phyloP scores from a whole-genome alignment of 1,140 invertebrate genomes.

The Drosophila ambigua region DNA sequence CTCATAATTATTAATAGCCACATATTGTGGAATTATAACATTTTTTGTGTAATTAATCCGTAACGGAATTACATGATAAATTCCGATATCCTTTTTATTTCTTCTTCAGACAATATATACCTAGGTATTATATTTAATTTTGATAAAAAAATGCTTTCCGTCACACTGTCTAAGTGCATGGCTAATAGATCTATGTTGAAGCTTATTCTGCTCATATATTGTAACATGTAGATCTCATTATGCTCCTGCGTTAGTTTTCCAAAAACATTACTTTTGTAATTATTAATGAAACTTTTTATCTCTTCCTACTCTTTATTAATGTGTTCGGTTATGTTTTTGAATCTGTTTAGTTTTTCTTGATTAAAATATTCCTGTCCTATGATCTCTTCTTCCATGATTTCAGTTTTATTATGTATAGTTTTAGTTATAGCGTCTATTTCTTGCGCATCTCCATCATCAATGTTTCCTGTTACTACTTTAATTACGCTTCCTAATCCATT shows the following conservation, averaged over 20 bases:
- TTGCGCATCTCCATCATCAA: conserved; percentile 2
- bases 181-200: conserved; percentile 14
- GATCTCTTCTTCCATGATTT: conserved; percentile 3
- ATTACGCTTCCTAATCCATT: conserved; percentile 6
- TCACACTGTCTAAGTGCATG: conserved; percentile 22
- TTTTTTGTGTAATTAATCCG: neutral
- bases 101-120: conserved; percentile 12
- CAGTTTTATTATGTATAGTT: neutral
- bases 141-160: conserved; percentile 21
- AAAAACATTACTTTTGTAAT: conserved; percentile 12
- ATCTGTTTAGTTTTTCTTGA: conserved; percentile 3
- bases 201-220: conserved; percentile 21
- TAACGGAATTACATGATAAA: conserved; percentile 4
- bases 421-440: conserved; percentile 3
- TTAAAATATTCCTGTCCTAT: neutral
- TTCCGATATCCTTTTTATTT: conserved; percentile 1
- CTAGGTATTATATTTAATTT: conserved; percentile 13
- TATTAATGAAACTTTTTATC: conserved; percentile 15
- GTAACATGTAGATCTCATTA: conserved; percentile 19
- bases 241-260: conserved; percentile 11
- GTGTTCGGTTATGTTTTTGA: conserved; percentile 16
- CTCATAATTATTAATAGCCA: neutral
- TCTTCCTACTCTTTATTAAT: conserved; percentile 10
- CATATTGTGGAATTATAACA: conserved; percentile 3
- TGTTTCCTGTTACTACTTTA: conserved; percentile 19